These are phyloP conservation scores for Agrotis clavis DNA, from an alignment of 2,888 invertebrate genomes.

Conservation along the genomic window DNA sequence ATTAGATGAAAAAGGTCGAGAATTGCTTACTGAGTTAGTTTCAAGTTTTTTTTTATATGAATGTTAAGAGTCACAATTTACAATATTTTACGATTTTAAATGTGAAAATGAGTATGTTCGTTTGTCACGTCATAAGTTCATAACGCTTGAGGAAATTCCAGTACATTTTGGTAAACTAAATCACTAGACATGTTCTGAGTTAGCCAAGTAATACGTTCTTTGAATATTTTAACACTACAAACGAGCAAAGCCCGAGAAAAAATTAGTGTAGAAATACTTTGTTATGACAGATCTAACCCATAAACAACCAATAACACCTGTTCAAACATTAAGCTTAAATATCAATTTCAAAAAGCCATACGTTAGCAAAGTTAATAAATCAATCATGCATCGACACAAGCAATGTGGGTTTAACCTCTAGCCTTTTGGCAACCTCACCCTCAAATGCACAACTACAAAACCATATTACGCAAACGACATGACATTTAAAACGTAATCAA, in stretches of 20 bases:
- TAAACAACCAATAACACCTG: constrained; percentile 28
- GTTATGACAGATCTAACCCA: neutral
- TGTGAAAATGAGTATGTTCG: too few relatives aligned
- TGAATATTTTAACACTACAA: neutral
- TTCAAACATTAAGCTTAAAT: constrained; percentile 13
- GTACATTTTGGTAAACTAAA: too few relatives aligned
- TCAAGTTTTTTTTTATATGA: neutral
- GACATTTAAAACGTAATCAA: constrained; percentile 62
- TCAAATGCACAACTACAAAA: constrained; percentile 40
- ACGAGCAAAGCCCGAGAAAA: neutral
- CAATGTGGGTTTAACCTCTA: constrained; percentile 57
- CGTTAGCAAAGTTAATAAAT: constrained; percentile 42
- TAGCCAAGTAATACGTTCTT: neutral
- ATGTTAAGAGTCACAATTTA: neutral
- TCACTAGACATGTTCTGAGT: neutral
- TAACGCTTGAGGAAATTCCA: too few relatives aligned
- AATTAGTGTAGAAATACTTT: neutral
- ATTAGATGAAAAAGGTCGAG: constrained; percentile 12
- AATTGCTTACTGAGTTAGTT: neutral
- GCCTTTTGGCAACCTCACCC: constrained; percentile 49
- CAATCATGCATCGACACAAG: constrained; percentile 53
- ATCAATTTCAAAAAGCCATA: constrained; percentile 43
- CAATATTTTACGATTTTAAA: too few relatives aligned
- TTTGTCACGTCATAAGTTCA: too few relatives aligned
- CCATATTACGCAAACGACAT: constrained; percentile 54